Evolutionary conservation across 2,888 invertebrate species (phyloP), one percentile per base, ranked within the genome.

Genomic region (Rhagium mordax): DNA sequence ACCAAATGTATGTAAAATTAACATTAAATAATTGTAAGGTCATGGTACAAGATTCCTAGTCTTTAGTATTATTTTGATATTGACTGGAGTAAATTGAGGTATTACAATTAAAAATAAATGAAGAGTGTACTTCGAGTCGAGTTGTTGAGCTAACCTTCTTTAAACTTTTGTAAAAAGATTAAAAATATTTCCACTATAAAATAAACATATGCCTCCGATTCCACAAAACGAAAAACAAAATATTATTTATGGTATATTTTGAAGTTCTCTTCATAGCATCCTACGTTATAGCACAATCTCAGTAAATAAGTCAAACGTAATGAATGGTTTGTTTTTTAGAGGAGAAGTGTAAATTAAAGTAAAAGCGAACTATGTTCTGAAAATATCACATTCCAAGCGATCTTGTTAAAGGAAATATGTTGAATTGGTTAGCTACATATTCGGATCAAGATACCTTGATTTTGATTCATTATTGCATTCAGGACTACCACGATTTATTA

Each of bases 61-160:
- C 41, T 41, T 41, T 41, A 51, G 51, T 64, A 64, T 64, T 64
- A 64, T n/a, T 41, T 47, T 51, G 64, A 64, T 64, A 64, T 64
- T 64, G 27, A 47, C 20, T 47, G 47, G 29, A 48, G 27, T 55
- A 61, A 47, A 62, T 15, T 49, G 48, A 27, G 51, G 51, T 49
- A 24, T 64, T 64, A 49, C 8, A 49, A 13, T 18, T 16, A 49
- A 41, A 33, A 41, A 24, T 21, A 24, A 0, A 59, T 29, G 59
- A 33, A 33, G 18, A 33, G 41, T 41, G 41, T 33, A 33, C 10
- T 33, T 13, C 8, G 13, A 33, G 33, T 24, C 6, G n/a, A n/a
- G 13, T n/a, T n/a, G 4, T 41, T 41, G 2, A 41, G 5, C 5
- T 41, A n/a, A 41, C n/a, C n/a, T 41, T 41, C 41, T n/a, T n/a